These are phyloP conservation scores for Austrofundulus limnaeus DNA, from an alignment of 2,113 vertebrate species.

Conservation along the genomic window DNA sequence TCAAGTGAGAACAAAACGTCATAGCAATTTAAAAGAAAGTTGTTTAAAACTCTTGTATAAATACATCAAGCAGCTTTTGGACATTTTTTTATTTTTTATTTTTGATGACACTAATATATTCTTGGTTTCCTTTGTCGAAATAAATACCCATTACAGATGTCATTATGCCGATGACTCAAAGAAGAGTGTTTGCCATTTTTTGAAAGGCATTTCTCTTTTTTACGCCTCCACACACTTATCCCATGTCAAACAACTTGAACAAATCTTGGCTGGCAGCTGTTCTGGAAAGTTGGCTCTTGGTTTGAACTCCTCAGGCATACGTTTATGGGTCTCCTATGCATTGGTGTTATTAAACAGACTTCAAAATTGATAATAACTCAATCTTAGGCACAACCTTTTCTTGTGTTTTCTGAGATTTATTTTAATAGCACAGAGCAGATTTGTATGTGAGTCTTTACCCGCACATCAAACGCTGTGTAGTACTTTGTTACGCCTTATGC, in stretches of 20 bases:
- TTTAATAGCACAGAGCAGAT: constrained; percentile 36
- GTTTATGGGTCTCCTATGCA: constrained; percentile 4
- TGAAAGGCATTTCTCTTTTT: neutral
- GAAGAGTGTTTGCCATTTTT: neutral
- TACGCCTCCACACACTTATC: neutral
- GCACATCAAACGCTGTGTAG: constrained; percentile 48
- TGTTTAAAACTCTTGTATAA: neutral
- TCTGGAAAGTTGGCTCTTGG: neutral
- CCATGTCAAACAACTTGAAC: neutral
- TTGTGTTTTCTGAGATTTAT: constrained; percentile 24
- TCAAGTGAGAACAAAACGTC: neutral
- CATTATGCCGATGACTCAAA: constrained; percentile 21
- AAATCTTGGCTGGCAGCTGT: constrained; percentile 25
- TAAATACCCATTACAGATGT: constrained; percentile 2
- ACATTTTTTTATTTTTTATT: neutral
- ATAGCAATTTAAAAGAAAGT: neutral
- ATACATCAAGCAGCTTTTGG: constrained; percentile 1
- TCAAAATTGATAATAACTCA: constrained; percentile 32
- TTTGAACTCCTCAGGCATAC: constrained; percentile 17
- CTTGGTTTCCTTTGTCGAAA: neutral
- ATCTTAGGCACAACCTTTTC: constrained; percentile 13
- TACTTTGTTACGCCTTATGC: constrained; percentile 60
- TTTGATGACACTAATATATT: neutral
- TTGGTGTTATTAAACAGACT: constrained; percentile 31
- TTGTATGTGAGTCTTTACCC: constrained; percentile 30